Evolutionary conservation across 2,888 invertebrate species (phyloP).

Genomic region (Aradus depressus): DNA sequence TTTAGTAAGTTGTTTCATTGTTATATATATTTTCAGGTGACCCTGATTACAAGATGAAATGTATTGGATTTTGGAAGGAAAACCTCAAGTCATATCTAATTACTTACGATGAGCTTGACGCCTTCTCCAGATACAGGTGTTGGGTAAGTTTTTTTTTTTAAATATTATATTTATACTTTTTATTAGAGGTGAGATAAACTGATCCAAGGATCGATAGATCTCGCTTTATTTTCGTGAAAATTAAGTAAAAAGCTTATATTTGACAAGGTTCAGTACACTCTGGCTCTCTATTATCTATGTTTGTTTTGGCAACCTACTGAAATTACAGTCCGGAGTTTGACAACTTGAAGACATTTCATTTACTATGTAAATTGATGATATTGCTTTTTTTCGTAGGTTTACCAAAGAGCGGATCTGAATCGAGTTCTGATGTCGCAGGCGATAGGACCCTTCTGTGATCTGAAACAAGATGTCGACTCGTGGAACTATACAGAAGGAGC

Average conservation of each 20-base stretch:
- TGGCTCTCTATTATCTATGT: too few relatives aligned
- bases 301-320: too few relatives aligned
- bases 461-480: slow-evolving; percentile 80
- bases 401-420: slow-evolving; percentile 88
- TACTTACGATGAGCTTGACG: slow-evolving; percentile 91
- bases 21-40: slow-evolving; percentile 46
- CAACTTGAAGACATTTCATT: background rate
- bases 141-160: slow-evolving; percentile 54
- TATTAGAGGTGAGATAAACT: background rate
- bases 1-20: background rate
- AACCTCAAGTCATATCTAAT: slow-evolving; percentile 92
- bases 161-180: background rate
- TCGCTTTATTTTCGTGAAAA: too few relatives aligned
- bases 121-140: slow-evolving; percentile 88
- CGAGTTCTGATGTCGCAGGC: slow-evolving; percentile 71
- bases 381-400: slow-evolving; percentile 39
- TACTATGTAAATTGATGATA: background rate
- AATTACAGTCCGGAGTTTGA: background rate
- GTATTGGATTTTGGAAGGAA: slow-evolving; percentile 96
- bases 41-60: slow-evolving; percentile 92
- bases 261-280: too few relatives aligned
- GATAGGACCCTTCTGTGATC: slow-evolving; percentile 80
- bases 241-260: too few relatives aligned
- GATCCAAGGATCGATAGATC: background rate
- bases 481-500: slow-evolving; percentile 86